These are phyloP conservation scores for Drosophila takahashii DNA, from an alignment of 1,140 invertebrate species.

Conservation along the genomic window DNA sequence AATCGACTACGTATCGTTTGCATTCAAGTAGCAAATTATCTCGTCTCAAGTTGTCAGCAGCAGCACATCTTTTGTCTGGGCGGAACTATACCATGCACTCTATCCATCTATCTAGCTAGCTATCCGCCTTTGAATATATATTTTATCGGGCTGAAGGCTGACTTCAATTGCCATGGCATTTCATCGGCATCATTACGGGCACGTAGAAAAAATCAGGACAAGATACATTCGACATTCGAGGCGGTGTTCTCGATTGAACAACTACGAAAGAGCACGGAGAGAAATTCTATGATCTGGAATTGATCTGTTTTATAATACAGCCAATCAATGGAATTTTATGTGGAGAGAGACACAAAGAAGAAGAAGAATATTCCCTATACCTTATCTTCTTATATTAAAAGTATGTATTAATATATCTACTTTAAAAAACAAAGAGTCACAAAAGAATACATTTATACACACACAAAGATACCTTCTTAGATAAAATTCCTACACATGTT, in stretches of 20 bases:
- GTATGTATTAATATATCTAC: background rate
- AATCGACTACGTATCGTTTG: conserved; percentile 50
- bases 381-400: background rate
- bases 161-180: conserved; percentile 55
- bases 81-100: conserved; percentile 51
- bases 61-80: conserved; percentile 60
- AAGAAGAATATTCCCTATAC: too few species aligned
- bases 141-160: conserved; percentile 35
- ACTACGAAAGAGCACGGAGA: conserved; percentile 1
- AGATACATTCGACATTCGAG: conserved; percentile 39
- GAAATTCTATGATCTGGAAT: background rate
- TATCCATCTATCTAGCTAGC: conserved; percentile 12
- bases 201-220: conserved; percentile 32
- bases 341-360: too few species aligned
- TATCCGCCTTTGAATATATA: conserved; percentile 47
- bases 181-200: conserved; percentile 55
- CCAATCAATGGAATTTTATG: too few species aligned
- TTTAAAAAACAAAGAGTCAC: background rate
- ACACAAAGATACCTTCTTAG: background rate
- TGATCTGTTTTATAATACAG: too few species aligned
- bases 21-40: conserved; percentile 79
- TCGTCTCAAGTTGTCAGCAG: conserved; percentile 78
- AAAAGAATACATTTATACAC: background rate
- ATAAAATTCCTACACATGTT: background rate
- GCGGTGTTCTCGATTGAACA: conserved; percentile 27